Percentiles rank a stretch among this genome's conserved stretches.
phyloP scores from a whole-genome alignment of 2,113 vertebrate species.

The Stegastes partitus region DNA sequence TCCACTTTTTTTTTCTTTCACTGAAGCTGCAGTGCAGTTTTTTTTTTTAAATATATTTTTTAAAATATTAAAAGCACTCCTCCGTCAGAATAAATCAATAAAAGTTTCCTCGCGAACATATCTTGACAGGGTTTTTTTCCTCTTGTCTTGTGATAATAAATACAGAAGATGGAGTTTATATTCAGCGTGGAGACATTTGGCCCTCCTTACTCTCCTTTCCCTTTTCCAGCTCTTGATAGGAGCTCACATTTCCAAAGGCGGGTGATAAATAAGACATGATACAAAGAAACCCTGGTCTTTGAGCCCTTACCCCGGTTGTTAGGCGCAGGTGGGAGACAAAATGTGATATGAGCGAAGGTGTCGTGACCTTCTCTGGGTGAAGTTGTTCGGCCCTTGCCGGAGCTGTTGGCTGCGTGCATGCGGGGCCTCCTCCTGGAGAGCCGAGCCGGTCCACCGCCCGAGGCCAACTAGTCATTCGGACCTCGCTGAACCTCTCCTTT shows the following conservation, averaged over 20 bases:
- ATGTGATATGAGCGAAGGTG: slow-evolving; percentile 24
- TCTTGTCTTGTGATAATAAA: slow-evolving; percentile 38
- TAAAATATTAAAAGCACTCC: slow-evolving; percentile 50
- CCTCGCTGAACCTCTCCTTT: slow-evolving; percentile 48
- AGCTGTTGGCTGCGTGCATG: slow-evolving; percentile 42
- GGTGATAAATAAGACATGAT: neutral
- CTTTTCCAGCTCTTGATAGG: neutral
- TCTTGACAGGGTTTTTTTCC: slow-evolving; percentile 32
- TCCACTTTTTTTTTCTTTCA: slow-evolving; percentile 7
- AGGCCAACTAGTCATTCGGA: slow-evolving; percentile 58
- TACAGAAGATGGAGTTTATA: slow-evolving; percentile 32
- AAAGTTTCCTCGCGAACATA: slow-evolving; percentile 23
- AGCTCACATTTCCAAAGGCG: neutral
- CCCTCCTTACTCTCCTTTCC: neutral
- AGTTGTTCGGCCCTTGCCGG: slow-evolving; percentile 46
- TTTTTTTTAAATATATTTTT: neutral
- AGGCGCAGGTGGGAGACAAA: slow-evolving; percentile 26
- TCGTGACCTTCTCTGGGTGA: slow-evolving; percentile 32
- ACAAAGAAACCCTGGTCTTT: neutral
- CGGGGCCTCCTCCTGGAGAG: slow-evolving; percentile 40
- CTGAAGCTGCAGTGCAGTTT: slow-evolving; percentile 11
- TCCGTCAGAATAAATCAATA: slow-evolving; percentile 59
- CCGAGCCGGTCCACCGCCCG: slow-evolving; percentile 43
- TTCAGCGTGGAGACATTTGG: slow-evolving; percentile 17
- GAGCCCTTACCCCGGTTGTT: slow-evolving; percentile 10